Evolutionary conservation across 2,797 vertebrate species (phyloP).

Genomic region (Myotis planiceps): DNA sequence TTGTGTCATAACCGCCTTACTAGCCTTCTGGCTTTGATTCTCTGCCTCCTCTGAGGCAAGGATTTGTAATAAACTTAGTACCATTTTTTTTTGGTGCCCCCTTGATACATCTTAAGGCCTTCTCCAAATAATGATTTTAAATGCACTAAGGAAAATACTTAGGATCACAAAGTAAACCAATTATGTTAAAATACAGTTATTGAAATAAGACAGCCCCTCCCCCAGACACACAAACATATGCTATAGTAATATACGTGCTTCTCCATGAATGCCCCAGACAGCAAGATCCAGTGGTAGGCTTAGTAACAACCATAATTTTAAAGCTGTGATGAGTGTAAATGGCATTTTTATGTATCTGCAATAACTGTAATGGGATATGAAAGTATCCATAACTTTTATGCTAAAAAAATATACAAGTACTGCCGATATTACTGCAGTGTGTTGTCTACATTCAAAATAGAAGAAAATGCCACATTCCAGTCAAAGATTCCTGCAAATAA

Average conservation of each 20-base stretch:
- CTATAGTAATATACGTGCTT: background rate
- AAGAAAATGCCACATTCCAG: background rate
- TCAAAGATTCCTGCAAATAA: background rate
- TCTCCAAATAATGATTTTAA: background rate
- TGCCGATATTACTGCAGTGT: background rate
- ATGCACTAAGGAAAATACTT: background rate
- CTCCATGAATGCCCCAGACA: background rate
- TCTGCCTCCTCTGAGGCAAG: background rate
- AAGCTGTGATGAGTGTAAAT: background rate
- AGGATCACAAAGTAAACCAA: background rate
- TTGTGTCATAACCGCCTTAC: background rate
- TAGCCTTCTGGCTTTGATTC: background rate
- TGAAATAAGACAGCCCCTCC: background rate
- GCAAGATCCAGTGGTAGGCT: background rate
- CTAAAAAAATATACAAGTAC: background rate
- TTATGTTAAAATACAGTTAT: background rate
- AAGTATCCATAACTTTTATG: background rate
- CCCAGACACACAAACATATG: background rate
- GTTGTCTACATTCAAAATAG: background rate
- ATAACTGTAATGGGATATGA: background rate
- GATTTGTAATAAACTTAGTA: background rate
- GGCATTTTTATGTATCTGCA: background rate
- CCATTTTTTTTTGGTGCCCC: background rate
- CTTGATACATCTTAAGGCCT: background rate
- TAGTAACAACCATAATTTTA: background rate